phyloP scores from a whole-genome alignment of 92 coral and sea anemone genomes.

The Chrysogorgia sp. region DNA sequence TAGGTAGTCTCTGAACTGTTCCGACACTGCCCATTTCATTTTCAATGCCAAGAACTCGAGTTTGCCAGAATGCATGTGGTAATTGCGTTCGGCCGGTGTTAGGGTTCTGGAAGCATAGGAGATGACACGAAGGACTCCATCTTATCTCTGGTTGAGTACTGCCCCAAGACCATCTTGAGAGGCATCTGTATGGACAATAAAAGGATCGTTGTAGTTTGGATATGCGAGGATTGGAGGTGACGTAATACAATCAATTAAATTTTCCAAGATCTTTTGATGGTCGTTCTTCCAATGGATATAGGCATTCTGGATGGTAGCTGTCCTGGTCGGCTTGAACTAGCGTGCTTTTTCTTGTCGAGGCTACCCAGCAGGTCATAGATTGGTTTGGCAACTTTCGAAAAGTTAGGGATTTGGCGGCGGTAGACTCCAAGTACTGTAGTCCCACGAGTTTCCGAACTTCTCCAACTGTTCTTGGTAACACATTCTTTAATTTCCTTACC shows the following conservation, averaged over 20 bases:
- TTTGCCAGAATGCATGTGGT: conserved; percentile 2
- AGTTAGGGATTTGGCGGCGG: no score
- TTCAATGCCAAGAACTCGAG: conserved; percentile 16
- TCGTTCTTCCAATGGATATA: conserved; percentile 34
- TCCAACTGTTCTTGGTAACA: conserved; percentile 49
- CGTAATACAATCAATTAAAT: conserved; percentile 27
- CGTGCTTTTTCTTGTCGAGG: conserved; percentile 14
- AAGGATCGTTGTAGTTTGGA: no score
- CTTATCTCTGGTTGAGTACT: conserved; percentile 52
- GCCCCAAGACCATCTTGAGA: conserved; percentile 53
- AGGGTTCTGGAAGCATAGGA: conserved; percentile 50
- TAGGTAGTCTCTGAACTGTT: conserved; percentile 15
- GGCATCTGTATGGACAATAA: conserved; percentile 52
- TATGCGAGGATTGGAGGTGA: conserved; percentile 37
- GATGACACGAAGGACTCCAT: conserved; percentile 49
- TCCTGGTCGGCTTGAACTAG: conserved; percentile 17
- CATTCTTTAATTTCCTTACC: conserved; percentile 9
- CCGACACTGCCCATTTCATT: conserved; percentile 6
- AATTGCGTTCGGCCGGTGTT: conserved; percentile 39
- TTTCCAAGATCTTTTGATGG: conserved; percentile 28
- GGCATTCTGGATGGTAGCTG: conserved; percentile 32
- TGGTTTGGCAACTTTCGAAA: no score
- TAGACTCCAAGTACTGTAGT: no score
- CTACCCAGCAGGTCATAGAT: conserved; percentile 37
- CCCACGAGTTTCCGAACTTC: conserved; percentile 57